Percentiles rank a stretch among this genome's conserved stretches.
phyloP scores from a whole-genome alignment of 2,888 invertebrate species.

The Atrina japonica region DNA sequence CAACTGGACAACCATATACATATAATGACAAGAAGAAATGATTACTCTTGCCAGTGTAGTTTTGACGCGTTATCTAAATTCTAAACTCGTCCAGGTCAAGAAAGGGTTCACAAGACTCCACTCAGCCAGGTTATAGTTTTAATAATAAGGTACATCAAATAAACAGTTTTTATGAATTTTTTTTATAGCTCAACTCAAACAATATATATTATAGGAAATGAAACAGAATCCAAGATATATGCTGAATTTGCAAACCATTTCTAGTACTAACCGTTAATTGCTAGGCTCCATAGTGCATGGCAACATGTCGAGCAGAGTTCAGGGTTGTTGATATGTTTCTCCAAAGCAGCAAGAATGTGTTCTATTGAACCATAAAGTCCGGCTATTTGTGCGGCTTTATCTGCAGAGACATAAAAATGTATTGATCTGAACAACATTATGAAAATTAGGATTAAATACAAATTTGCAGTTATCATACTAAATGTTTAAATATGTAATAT shows the following conservation, averaged over 20 bases:
- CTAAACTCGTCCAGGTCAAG: too few species aligned
- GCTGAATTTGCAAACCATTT: neutral
- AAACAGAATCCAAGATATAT: neutral
- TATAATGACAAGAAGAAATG: too few species aligned
- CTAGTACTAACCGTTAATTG: constrained; percentile 63
- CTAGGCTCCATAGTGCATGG: constrained; percentile 76
- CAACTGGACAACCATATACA: too few species aligned
- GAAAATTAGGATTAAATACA: neutral
- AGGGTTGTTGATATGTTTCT: constrained; percentile 60
- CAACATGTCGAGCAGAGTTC: constrained; percentile 70
- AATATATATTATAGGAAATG: neutral
- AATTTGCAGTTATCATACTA: too few species aligned
- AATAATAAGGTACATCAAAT: too few species aligned
- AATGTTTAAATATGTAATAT: too few species aligned
- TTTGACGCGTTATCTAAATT: too few species aligned
- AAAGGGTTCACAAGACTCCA: too few species aligned
- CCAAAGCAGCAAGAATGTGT: constrained; percentile 68
- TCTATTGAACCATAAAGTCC: constrained; percentile 73
- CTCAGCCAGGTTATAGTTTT: too few species aligned
- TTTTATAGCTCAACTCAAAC: neutral
- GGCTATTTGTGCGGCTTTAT: constrained; percentile 64
- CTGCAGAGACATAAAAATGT: constrained; percentile 47
- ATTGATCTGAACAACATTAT: neutral
- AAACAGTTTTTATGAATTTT: too few species aligned
- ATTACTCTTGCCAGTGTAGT: too few species aligned